Base-by-base conservation (phyloP, 2,797 vertebrate species). In the Enteromius fasciolatus region DNA sequence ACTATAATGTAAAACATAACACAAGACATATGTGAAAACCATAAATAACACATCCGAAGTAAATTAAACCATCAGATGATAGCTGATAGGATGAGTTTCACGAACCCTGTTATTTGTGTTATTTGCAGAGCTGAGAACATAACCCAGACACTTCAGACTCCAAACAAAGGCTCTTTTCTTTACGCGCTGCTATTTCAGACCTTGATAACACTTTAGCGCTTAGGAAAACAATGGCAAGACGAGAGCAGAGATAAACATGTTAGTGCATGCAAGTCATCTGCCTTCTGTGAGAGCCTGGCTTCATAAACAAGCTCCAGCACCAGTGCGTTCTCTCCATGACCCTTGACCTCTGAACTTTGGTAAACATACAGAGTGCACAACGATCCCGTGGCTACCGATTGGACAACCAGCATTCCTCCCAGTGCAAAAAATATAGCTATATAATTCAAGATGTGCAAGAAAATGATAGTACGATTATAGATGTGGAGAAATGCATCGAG, bases 111-210 rank as follows among this genome's bases (percentile, higher is more conserved):
- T 79, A 78, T 76, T 67, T 82, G 57, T 57, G 46, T 69, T 76
- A 81, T 82, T 61, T 80, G 48, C 76, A 68, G 36, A 80, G 76
- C 64, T 48, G 52, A 68, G 46, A 84, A 67, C 77, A 66, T 39
- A 78, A 66, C 52, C 78, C 79, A 80, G 66, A 77, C 78, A 87
- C 86, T 50, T 80, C 72, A 73, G 36, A 78, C 72, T 44, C 20
- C 50, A 39, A 83, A 92, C 85, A 92, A 91, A 91, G 89, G 82
- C 59, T 83, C 80, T 80, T 86, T 90, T 92, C 88, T 89, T 88
- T 83, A 4, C 12, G 6, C 52, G 41, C 10, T 85, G 82, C 74
- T 78, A 12, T 64, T 87, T 85, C 0, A 48, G 84, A 87, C 87
- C 88, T 69, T 81, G 70, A 87, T 84, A 73, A 86, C 80, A 82